These are phyloP conservation scores for Gibbula magus DNA, from an alignment of 2,888 invertebrate species.

Conservation along the genomic window DNA sequence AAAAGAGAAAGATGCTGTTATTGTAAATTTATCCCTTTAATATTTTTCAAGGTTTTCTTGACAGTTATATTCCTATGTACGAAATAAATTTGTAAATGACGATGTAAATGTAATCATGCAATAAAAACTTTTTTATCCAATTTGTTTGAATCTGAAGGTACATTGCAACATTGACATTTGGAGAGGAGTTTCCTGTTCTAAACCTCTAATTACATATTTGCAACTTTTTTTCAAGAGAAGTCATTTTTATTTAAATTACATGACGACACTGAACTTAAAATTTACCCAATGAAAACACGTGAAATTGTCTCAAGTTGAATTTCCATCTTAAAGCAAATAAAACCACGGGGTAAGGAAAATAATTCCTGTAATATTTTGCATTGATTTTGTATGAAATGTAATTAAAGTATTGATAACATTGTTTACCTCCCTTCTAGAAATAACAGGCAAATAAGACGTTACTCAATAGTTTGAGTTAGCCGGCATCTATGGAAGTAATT, in stretches of 20 bases:
- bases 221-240: background rate
- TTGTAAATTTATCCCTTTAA: too few relatives aligned
- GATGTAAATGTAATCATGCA: too few relatives aligned
- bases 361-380: background rate
- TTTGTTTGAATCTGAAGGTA: background rate
- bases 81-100: too few relatives aligned
- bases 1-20: too few relatives aligned
- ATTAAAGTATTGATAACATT: background rate
- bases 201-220: too few relatives aligned
- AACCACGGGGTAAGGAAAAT: background rate
- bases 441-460: background rate
- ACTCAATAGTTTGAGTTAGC: background rate
- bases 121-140: too few relatives aligned
- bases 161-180: background rate
- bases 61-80: too few relatives aligned
- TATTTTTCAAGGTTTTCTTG: too few relatives aligned
- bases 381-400: conserved; percentile 1
- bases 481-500: background rate
- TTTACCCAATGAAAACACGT: background rate
- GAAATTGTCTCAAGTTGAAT: too few relatives aligned
- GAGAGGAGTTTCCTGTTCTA: background rate
- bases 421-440: background rate
- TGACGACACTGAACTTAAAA: background rate
- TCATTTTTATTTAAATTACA: background rate
- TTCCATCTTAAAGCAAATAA: too few relatives aligned